Base-by-base conservation (phyloP, 2,113 vertebrate species). In the Anguilla rostrata region DNA sequence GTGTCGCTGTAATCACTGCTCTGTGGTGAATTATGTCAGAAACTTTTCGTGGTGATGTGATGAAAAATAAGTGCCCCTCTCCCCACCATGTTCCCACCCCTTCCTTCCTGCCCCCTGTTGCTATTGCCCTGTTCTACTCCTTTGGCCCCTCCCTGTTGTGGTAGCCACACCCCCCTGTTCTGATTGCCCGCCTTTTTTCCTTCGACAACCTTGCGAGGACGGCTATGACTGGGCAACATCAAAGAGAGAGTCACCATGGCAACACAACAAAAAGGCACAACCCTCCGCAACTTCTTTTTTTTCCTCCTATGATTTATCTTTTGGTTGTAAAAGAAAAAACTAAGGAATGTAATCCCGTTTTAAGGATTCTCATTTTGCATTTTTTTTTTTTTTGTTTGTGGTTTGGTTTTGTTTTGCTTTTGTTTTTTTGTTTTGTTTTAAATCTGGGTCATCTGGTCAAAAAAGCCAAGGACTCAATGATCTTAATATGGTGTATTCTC, bases 261-360 rank as follows among this genome's bases (percentile, higher is more conserved):
- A 85, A 85, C 60, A 81, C n/a, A 29, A 83, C 80, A 1, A 34
- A 60, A 81, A 83, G 43, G 71, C 26, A 66, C 75, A 80, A n/a
- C 22, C 63, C 9, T 63, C n/a, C 56, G 29, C 86, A 40, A 39
- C 20, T 86, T 34, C 1, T 34, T 34, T 34, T 34, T 34, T 34
- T 83, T n/a, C 20, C 18, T 66, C 60, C 75, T n/a, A 83, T 78
- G 43, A 78, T 39, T 83, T 22, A 78, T 79, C 49, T 83, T 83
- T 79, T 87, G 71, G 34, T 87, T n/a, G 39, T 79, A 78, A 78
- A 49, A 75, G 40, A 87, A 78, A 66, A 26, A 22, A 5, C 39
- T 83, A 78, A 80, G 14, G 83, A 87, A 81, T 66, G 83, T 81
- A 84, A 81, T 87, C 86, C 86, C 53, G 83, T 87, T 87, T 87